Evolutionary conservation across 2,797 vertebrate genomes (phyloP), one percentile per base, ranked within the genome.

Genomic region (Anniella stebbinsi): DNA sequence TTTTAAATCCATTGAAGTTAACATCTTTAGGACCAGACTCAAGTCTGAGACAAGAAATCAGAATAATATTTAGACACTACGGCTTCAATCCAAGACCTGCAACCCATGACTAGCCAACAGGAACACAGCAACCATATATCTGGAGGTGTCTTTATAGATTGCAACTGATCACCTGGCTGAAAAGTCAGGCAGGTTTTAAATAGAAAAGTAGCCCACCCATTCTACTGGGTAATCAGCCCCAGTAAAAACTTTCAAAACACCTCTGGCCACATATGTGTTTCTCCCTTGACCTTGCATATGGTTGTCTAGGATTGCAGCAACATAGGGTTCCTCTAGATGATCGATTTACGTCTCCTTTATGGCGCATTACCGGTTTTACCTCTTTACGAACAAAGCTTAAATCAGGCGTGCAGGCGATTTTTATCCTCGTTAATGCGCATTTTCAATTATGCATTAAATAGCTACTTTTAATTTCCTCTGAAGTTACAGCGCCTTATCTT

Each of bases 111-210:
- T 23, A 67, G 81, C 57, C 60, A 78, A n/a, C 28, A 67, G 77
- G 25, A 86, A 81, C 28, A 13, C 23, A 25, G 41, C 41, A n/a
- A n/a, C n/a, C 25, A 67, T 23, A 36, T 80, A 60, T 38, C 30
- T 80, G 21, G 67, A 63, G 67, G 45, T 72, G 23, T 30, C 67
- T 72, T 80, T 38, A 69, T 77, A 36, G 12, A 38, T 77, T 67
- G 66, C 28, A n/a, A 89, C 11, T 60, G 69, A 63, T 25, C 28
- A 57, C 28, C 48, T 85, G n/a, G n/a, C 12, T 84, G 48, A 84
- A 89, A 69, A 85, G 70, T n/a, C 63, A 89, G 70, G 73, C 7
- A 51, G 33, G 12, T 83, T 84, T 89, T 84, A 75, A 84, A 89
- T 11, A 48, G 36, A 67, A 36, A 54, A 38, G 41, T 11, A 51